These are phyloP conservation scores for Agrotis segetum DNA, from an alignment of 2,888 invertebrate genomes.

Conservation along the genomic window DNA sequence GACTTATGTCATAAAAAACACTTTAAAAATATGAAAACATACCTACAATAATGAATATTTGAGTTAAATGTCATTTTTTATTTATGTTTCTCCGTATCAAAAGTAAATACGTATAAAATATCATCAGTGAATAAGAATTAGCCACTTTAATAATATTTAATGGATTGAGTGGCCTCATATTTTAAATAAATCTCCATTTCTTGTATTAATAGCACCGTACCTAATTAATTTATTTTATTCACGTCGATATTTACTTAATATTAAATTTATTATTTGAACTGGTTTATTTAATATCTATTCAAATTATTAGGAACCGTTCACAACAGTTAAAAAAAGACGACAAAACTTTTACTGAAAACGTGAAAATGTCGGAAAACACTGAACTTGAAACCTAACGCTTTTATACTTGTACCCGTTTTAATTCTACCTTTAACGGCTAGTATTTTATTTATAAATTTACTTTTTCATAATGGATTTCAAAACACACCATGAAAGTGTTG, in stretches of 20 bases:
- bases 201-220: conserved; percentile 49
- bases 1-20: background rate
- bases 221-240: conserved; percentile 57
- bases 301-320: conserved; percentile 16
- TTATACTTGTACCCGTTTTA: background rate
- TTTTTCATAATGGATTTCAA: background rate
- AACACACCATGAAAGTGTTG: background rate
- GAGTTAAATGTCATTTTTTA: conserved; percentile 42
- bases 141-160: conserved; percentile 69
- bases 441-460: background rate
- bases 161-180: conserved; percentile 65
- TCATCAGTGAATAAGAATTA: conserved; percentile 77
- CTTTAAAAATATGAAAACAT: conserved; percentile 22
- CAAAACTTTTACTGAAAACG: background rate
- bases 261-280: conserved; percentile 12
- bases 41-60: conserved; percentile 20
- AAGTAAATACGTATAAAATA: conserved; percentile 56
- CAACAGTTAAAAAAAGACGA: conserved; percentile 1
- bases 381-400: background rate
- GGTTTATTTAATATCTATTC: background rate
- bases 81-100: conserved; percentile 38
- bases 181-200: conserved; percentile 67
- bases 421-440: background rate
- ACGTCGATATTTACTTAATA: conserved; percentile 19
- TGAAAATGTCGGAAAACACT: conserved; percentile 22